Percentiles rank a stretch among this genome's conserved stretches.
Evolutionary conservation across 2,888 invertebrate species (phyloP).

Genomic region (Alloscopus bannaensis): DNA sequence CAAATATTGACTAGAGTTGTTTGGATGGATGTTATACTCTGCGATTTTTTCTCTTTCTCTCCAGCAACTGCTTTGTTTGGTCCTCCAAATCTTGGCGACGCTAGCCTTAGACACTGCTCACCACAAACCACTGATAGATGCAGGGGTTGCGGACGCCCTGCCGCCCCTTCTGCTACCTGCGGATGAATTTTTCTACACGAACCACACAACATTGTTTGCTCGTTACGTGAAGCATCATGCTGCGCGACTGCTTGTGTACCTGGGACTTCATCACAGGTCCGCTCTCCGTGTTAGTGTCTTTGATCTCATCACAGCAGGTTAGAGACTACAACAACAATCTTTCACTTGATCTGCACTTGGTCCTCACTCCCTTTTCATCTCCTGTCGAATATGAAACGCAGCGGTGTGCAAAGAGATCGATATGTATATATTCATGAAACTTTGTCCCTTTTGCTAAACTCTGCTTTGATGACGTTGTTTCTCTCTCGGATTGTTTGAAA

Average conservation of each 20-base stretch:
- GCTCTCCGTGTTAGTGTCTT: conserved; percentile 80
- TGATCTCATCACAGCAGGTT: conserved; percentile 78
- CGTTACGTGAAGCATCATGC: conserved; percentile 82
- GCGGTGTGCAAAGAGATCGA: too few species aligned
- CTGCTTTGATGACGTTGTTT: too few species aligned
- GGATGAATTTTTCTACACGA: conserved; percentile 83
- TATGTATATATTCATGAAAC: too few species aligned
- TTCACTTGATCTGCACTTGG: not conserved
- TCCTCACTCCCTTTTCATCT: not conserved
- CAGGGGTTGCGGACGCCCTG: conserved; percentile 80
- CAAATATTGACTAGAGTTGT: too few species aligned
- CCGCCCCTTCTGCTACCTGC: conserved; percentile 81
- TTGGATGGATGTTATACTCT: not conserved
- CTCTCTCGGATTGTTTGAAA: too few species aligned
- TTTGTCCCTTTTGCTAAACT: too few species aligned
- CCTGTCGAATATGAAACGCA: too few species aligned
- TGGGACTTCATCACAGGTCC: conserved; percentile 80
- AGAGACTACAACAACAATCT: conserved; percentile 56
- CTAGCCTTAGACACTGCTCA: conserved; percentile 79
- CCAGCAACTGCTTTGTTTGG: conserved; percentile 81
- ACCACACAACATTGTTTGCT: conserved; percentile 81
- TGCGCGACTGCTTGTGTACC: conserved; percentile 79
- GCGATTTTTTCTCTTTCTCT: conserved; percentile 66
- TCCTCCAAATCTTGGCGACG: conserved; percentile 80
- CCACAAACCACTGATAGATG: conserved; percentile 78